Conservation (phyloP, 2,113 vertebrate species). For the Todiramphus saurophagus region DNA sequence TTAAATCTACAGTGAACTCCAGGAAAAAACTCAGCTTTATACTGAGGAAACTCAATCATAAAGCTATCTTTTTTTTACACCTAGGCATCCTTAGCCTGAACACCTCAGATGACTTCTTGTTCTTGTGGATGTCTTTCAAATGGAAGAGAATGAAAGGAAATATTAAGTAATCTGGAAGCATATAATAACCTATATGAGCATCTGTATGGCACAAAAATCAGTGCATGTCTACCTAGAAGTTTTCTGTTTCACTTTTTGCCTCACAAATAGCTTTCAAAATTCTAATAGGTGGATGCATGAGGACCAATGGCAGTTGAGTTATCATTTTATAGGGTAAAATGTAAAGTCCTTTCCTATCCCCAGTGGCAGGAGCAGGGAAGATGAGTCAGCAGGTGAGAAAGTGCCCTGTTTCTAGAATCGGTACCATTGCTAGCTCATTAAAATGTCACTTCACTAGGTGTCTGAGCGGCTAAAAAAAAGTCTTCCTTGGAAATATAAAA, state of each 20-base stretch:
- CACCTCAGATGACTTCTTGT: not conserved
- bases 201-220: not conserved
- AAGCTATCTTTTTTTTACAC: not conserved
- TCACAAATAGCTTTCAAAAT: not conserved
- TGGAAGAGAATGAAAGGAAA: not conserved
- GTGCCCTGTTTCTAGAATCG: not conserved
- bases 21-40: not conserved
- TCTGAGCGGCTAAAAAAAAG: not conserved
- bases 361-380: not conserved
- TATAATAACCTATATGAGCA: not conserved
- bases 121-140: not conserved
- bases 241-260: not conserved
- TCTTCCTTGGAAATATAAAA: not conserved
- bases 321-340: not conserved
- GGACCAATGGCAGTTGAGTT: not conserved
- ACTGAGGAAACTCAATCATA: not conserved
- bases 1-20: not conserved
- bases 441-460: not conserved
- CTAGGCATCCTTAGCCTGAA: not conserved
- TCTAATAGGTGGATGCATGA: not conserved
- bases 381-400: not conserved
- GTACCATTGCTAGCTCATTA: not conserved
- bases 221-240: rapidly evolving
- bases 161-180: not conserved
- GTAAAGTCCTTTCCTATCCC: not conserved